phyloP scores from a whole-genome alignment of 2,888 invertebrate species.

The Noctua janthina region DNA sequence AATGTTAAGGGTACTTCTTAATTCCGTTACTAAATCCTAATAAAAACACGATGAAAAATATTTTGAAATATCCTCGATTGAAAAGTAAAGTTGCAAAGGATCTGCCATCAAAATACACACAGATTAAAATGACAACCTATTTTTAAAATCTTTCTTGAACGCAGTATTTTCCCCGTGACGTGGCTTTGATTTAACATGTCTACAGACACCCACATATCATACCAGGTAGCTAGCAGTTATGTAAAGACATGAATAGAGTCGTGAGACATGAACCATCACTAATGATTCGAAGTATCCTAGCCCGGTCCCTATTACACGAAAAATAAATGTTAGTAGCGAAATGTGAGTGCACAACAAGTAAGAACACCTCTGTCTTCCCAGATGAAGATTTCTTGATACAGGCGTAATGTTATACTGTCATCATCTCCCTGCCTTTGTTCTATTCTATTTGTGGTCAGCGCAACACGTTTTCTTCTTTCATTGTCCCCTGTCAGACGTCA shows the following conservation, averaged over 20 bases:
- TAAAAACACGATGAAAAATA: too few species aligned
- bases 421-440: too few species aligned
- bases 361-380: not conserved
- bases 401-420: not conserved
- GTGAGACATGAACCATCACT: not conserved
- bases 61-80: not conserved
- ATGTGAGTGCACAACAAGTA: not conserved
- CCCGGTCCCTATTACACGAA: not conserved
- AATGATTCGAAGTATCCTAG: not conserved
- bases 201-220: not conserved
- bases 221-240: not conserved
- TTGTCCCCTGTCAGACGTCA: too few species aligned
- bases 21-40: not conserved
- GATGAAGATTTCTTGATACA: too few species aligned
- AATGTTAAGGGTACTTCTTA: not conserved
- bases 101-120: not conserved
- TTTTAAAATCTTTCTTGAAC: not conserved
- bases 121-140: slow-evolving; percentile 30
- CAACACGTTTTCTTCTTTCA: too few species aligned
- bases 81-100: not conserved
- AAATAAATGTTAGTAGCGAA: not conserved
- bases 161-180: not conserved
- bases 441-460: too few species aligned
- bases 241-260: not conserved
- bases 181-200: not conserved